These are phyloP conservation scores for Noctua comes DNA, from an alignment of 2,888 invertebrate species.

Conservation along the genomic window DNA sequence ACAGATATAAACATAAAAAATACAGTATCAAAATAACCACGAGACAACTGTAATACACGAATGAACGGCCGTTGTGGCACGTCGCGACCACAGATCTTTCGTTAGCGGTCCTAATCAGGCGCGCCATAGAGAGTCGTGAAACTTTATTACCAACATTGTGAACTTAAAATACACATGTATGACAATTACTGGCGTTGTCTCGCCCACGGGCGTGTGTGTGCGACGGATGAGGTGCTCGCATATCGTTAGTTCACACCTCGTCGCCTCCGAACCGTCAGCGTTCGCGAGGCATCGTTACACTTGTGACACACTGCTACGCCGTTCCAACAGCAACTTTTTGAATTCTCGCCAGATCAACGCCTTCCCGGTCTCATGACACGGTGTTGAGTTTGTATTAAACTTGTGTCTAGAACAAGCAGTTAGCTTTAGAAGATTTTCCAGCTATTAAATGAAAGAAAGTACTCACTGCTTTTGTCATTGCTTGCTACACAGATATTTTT, in stretches of 20 bases:
- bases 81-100: conserved; percentile 82
- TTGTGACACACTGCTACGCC: conserved; percentile 61
- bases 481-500: neutral
- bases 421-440: neutral
- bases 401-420: neutral
- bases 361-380: neutral
- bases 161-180: conserved; percentile 88
- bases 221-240: conserved; percentile 82
- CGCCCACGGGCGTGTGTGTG: conserved; percentile 74
- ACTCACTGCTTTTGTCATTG: neutral
- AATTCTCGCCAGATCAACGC: conserved; percentile 20
- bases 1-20: conserved; percentile 53
- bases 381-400: neutral
- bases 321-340: conserved; percentile 31
- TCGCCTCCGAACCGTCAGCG: conserved; percentile 70
- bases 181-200: conserved; percentile 84
- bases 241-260: conserved; percentile 86
- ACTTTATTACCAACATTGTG: conserved; percentile 82
- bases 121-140: conserved; percentile 77
- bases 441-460: neutral
- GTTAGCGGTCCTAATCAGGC: conserved; percentile 81
- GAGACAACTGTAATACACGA: conserved; percentile 72
- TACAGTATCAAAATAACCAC: conserved; percentile 68
- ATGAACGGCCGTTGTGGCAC: conserved; percentile 70
- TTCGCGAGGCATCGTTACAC: conserved; percentile 61